Base-by-base conservation (phyloP, 2,113 vertebrate genomes). In the Hemichromis elongatus region DNA sequence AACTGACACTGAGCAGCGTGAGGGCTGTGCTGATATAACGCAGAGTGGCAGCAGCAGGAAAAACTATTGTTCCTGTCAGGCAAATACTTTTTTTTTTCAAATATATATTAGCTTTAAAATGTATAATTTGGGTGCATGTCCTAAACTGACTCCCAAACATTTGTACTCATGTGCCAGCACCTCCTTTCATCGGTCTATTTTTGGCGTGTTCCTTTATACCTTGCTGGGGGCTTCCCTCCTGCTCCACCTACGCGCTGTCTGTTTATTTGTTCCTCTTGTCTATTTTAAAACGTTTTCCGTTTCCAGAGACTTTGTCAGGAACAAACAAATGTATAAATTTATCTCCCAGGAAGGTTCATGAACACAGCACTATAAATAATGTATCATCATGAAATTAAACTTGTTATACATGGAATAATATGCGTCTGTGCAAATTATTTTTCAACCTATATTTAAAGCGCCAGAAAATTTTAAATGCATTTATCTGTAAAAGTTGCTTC, bases 251-350 rank as follows among this genome's bases (percentile, higher is more conserved):
- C 56, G 6, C 55, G 16, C 85, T 61, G 73, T 85, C 77, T 87
- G 77, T 84, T 89, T 96, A 90, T 94, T 94, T 95, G 90, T 94
- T 95, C 91, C 86, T 86, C 86, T 90, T 53, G 8, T 87, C 89
- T 94, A 94, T 95, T 95, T 94, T 90, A 63, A 77, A 89, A 84
- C 3, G 19, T 79, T 68, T 91, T 93, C 92, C 87, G 78, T 84
- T 92, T 83, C 86, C 83, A 77, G 79, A 89, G 78, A 89, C 63
- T 75, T 63, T 84, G 77, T 85, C 90, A 91, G 89, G 90, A 94
- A 92, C 91, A 93, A 94, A 93, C 88, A 93, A 85, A 86, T 53
- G 75, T 87, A 75, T 90, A 73, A 59, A 91, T 90, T 84, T 81
- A 83, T 70, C 14, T 3, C 77, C 68, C 53, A 5, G 45, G 33